A percentile compares a stretch with the other conserved stretches of the same genome.
Evolutionary conservation across 1,140 invertebrate genomes (phyloP).

Genomic region (Camponotus vicinus): DNA sequence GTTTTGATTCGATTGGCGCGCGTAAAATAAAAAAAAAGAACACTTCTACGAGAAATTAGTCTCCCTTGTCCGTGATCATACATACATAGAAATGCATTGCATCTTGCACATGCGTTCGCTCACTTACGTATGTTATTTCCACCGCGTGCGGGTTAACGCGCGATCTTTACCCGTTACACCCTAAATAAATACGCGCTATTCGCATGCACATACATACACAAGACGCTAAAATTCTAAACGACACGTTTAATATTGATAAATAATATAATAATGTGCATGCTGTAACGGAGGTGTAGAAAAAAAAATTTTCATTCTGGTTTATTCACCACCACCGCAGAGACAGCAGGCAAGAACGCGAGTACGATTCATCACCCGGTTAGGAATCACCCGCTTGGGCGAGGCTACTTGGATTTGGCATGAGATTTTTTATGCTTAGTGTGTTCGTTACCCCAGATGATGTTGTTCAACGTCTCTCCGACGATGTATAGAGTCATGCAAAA

Average conservation of each 20-base stretch:
- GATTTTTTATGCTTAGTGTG: constrained; percentile 81
- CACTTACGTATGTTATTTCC: constrained; percentile 31
- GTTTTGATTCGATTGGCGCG: constrained; percentile 18
- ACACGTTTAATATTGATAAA: constrained; percentile 1
- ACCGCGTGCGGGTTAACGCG: constrained; percentile 28
- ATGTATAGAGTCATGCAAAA: constrained; percentile 89
- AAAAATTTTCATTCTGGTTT: constrained; percentile 52
- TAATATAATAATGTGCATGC: constrained; percentile 56
- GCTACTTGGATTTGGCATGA: constrained; percentile 82
- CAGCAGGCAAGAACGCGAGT: constrained; percentile 44
- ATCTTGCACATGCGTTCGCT: constrained; percentile 54
- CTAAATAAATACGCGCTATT: constrained; percentile 10
- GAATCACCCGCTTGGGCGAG: constrained; percentile 71
- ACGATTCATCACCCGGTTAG: constrained; percentile 70
- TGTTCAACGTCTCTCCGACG: constrained; percentile 90
- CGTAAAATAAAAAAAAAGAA: background rate
- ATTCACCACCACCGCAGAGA: constrained; percentile 80
- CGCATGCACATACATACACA: constrained; percentile 64
- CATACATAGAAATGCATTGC: constrained; percentile 28
- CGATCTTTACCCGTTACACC: background rate
- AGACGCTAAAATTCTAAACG: constrained; percentile 22
- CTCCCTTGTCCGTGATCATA: constrained; percentile 39
- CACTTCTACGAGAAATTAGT: constrained; percentile 62
- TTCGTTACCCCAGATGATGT: constrained; percentile 90
- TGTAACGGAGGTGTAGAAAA: constrained; percentile 53